Evolutionary conservation across 1,140 invertebrate genomes (phyloP), one percentile per base, ranked within the genome.

Genomic region (Drosophila burlai): DNA sequence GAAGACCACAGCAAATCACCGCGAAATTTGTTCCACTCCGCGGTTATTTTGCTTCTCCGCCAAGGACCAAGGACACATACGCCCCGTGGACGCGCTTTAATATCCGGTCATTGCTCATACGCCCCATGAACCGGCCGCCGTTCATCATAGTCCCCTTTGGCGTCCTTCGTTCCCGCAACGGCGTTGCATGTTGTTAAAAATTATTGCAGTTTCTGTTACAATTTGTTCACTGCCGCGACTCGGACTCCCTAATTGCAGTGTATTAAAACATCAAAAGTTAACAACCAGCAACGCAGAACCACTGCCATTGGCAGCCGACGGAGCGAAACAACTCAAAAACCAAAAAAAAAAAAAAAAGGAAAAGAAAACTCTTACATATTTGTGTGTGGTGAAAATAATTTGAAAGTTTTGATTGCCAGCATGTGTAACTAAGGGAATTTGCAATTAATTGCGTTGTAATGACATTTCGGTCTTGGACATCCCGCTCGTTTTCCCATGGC

Each of bases 191-290:
- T 75, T 71, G 65, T 77, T 71, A 59, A 67, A 81, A 78, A 76
- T 77, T 69, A 82, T 76, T 83, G 59, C 67, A 60, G 55, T 81
- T 81, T 63, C 76, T 73, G 79, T 71, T 82, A 55, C 52, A 72
- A 68, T 69, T 80, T 76, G 61, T 55, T 62, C 60, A 76, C 54
- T 65, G 61, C 54, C 55, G n/a, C 69, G 49, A 31, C 62, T 74
- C 46, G 69, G 46, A 74, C 54, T 31, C 45, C 68, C 76, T 79
- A 87, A 87, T 83, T 86, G 71, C 68, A 79, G 83, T 85, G 75
- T 80, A 85, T 82, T 86, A 86, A 86, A 86, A 86, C 76, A 87
- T 87, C 66, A 80, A 80, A 83, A 83, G 71, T 76, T 83, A 72
- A 84, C 77, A 86, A 68, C 49, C 66, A 71, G 57, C 47, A 62